A percentile compares a stretch with the other conserved stretches of the same genome.
Evolutionary conservation across 1,140 invertebrate genomes (phyloP).

Genomic region (Charaxes varanes): DNA sequence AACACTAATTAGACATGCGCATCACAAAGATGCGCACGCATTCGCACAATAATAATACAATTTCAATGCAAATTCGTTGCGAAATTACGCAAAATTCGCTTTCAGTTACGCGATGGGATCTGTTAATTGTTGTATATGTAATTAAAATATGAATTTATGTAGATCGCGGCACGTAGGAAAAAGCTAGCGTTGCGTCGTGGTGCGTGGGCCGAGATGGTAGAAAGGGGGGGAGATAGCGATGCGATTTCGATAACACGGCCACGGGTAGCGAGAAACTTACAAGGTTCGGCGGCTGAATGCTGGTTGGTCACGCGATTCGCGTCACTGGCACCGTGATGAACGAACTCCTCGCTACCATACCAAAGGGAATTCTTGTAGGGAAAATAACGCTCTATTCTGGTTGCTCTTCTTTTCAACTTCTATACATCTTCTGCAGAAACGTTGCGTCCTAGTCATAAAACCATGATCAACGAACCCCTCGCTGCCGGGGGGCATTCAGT

Average conservation of each 20-base stretch:
- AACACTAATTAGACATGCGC: conserved; percentile 44
- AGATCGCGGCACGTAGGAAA: conserved; percentile 33
- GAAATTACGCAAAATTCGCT: conserved; percentile 50
- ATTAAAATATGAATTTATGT: conserved; percentile 25
- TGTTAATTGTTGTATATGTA: conserved; percentile 42
- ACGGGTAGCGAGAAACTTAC: conserved; percentile 34
- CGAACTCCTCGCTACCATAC: too few species aligned
- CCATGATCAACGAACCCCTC: too few species aligned
- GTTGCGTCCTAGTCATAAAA: too few species aligned
- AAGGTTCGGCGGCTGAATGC: conserved; percentile 22
- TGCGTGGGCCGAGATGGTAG: conserved; percentile 21
- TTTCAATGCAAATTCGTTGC: conserved; percentile 59
- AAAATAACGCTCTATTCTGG: too few species aligned
- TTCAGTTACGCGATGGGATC: conserved; percentile 46
- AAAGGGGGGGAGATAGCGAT: conserved; percentile 26
- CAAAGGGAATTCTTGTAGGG: too few species aligned
- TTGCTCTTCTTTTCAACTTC: too few species aligned
- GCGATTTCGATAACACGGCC: conserved; percentile 30
- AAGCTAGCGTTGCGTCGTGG: conserved; percentile 56
- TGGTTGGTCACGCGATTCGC: conserved; percentile 31
- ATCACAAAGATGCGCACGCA: conserved; percentile 57
- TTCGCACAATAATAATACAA: conserved; percentile 41
- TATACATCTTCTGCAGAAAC: too few species aligned
- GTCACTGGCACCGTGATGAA: conserved; percentile 19
- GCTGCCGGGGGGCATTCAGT: too few species aligned